phyloP scores from a whole-genome alignment of 2,113 vertebrate genomes.

The Potamarius usumacintae region DNA sequence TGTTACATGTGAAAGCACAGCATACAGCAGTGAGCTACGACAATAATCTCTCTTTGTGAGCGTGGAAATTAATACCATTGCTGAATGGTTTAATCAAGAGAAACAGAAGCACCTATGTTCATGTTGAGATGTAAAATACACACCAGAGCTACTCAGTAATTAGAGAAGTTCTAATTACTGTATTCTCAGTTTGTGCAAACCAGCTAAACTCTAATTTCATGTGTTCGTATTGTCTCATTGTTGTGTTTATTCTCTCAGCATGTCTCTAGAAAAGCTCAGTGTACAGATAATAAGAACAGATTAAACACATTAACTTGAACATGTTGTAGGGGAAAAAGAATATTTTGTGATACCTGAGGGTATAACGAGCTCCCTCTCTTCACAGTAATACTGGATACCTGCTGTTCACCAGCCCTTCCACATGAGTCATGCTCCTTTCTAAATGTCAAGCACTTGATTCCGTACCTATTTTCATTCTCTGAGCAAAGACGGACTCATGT shows the following conservation, averaged over 20 bases:
- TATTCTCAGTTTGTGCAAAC: neutral
- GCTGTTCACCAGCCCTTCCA: neutral
- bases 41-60: neutral
- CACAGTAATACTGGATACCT: neutral
- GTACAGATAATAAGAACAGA: neutral
- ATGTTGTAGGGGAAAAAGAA: neutral
- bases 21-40: neutral
- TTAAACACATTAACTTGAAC: neutral
- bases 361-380: neutral
- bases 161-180: neutral
- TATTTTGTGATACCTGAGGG: neutral
- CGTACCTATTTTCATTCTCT: neutral
- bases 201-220: conserved; percentile 41
- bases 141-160: neutral
- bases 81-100: neutral
- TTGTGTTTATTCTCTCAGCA: conserved; percentile 7
- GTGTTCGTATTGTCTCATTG: conserved; percentile 40
- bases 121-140: neutral
- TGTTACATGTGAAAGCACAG: neutral
- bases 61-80: neutral
- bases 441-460: conserved; percentile 19
- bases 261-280: conserved; percentile 29
- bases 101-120: neutral
- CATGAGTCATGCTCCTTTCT: neutral
- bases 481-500: neutral